Conservation (phyloP, 2,113 vertebrate species). For the Physeter macrocephalus region DNA sequence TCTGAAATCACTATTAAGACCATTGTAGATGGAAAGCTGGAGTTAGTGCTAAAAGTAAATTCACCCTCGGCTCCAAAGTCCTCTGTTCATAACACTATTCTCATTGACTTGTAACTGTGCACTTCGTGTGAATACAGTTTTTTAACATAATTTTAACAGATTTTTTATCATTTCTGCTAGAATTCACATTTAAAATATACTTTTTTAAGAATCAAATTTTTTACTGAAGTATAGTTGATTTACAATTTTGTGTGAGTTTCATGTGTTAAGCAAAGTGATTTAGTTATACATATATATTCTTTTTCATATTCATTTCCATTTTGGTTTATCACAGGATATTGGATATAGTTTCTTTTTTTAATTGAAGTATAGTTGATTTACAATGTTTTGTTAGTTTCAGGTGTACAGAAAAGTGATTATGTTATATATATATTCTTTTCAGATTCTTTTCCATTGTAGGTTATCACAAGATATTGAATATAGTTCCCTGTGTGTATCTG, state of each 20-base stretch:
- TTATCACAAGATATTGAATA: neutral
- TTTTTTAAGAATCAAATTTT: neutral
- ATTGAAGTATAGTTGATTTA: neutral
- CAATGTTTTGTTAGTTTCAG: neutral
- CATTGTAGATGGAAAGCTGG: neutral
- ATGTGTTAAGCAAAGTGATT: neutral
- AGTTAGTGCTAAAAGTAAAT: neutral
- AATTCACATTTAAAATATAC: neutral
- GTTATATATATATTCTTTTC: neutral
- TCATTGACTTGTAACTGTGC: neutral
- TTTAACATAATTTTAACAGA: neutral
- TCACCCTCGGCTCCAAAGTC: neutral
- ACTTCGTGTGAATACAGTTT: neutral
- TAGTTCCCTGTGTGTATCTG: neutral
- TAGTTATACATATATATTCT: neutral
- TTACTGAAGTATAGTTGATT: neutral
- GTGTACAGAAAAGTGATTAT: neutral
- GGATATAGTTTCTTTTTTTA: neutral
- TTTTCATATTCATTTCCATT: neutral
- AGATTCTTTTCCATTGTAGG: neutral
- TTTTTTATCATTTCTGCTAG: neutral
- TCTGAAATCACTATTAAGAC: conserved; percentile 30
- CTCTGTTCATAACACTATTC: neutral
- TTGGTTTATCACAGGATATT: neutral
- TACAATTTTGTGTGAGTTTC: neutral